Percentiles rank a stretch among this genome's conserved stretches.
These are phyloP conservation scores for Anadara kagoshimensis DNA, from an alignment of 1,140 invertebrate species.

Conservation along the genomic window DNA sequence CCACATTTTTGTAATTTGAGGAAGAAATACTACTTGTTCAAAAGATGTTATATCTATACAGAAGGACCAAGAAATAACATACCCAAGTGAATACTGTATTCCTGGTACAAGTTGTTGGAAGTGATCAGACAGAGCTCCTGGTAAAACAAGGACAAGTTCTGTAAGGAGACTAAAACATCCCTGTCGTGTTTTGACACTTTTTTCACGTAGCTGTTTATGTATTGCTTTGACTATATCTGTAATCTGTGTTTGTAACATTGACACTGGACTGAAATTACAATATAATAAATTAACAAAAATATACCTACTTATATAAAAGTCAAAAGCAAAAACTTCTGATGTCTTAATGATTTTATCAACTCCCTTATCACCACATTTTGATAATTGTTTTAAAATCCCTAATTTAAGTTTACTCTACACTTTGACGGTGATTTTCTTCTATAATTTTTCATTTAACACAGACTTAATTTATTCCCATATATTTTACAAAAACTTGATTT, in stretches of 20 bases:
- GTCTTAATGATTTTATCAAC: too few relatives aligned
- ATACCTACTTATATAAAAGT: background rate
- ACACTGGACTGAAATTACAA: conserved; percentile 62
- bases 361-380: too few relatives aligned
- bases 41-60: too few relatives aligned
- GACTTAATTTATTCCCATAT: background rate
- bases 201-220: conserved; percentile 93
- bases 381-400: too few relatives aligned
- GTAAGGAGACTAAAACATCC: conserved; percentile 93
- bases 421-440: too few relatives aligned
- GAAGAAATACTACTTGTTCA: too few relatives aligned
- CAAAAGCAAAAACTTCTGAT: too few relatives aligned
- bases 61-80: too few relatives aligned
- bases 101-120: conserved; percentile 90
- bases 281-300: background rate
- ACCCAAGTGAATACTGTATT: conserved; percentile 91
- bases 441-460: too few relatives aligned
- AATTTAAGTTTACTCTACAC: too few relatives aligned
- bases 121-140: conserved; percentile 90
- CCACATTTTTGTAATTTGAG: too few relatives aligned
- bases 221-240: conserved; percentile 89
- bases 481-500: background rate
- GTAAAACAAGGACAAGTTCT: conserved; percentile 91
- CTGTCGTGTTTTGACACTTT: conserved; percentile 94
- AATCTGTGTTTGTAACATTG: conserved; percentile 77